These are phyloP conservation scores for Cricetomys ansorgei DNA, from an alignment of 2,113 vertebrate species.

Conservation along the genomic window DNA sequence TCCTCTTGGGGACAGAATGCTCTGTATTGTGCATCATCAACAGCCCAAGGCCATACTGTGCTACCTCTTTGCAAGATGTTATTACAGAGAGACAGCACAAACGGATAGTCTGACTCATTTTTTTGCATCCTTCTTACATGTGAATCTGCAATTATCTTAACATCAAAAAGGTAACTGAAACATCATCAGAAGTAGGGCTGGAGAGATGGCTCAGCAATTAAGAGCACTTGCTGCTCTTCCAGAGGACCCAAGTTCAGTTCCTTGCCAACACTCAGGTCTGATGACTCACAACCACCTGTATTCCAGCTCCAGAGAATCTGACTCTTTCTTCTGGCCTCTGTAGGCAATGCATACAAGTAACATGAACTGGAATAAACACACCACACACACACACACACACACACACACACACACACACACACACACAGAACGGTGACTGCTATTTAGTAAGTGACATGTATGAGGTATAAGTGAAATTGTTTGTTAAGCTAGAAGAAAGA, in stretches of 20 bases:
- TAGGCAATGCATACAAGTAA: neutral
- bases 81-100: neutral
- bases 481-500: neutral
- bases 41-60: fast-evolving
- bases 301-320: neutral
- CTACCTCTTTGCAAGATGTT: neutral
- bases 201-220: neutral
- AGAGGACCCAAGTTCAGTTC: neutral
- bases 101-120: neutral
- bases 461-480: neutral
- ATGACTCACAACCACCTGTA: too few relatives aligned
- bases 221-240: neutral
- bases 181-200: neutral
- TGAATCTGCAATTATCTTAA: neutral
- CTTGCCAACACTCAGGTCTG: neutral
- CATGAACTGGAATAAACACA: neutral
- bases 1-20: neutral
- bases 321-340: neutral
- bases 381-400: neutral
- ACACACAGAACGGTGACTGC: neutral
- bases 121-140: neutral
- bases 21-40: neutral
- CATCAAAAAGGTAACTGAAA: neutral
- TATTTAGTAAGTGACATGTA: neutral
- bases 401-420: neutral